Evolutionary conservation across 23 tunicate species (phyloP).

Genomic region (Trididemnum clinides): DNA sequence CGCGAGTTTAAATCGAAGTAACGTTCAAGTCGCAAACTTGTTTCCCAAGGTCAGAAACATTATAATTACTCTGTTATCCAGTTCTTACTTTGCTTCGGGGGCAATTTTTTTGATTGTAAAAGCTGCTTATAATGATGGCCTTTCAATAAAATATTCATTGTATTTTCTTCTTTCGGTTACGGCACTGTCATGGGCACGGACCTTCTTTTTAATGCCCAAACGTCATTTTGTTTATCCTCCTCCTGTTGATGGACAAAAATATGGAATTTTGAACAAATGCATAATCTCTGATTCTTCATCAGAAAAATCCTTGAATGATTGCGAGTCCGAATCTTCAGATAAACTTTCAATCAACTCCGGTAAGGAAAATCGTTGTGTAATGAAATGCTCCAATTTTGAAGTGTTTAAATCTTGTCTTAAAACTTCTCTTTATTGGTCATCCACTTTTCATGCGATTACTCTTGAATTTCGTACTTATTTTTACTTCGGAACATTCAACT

Average conservation of each 20-base stretch:
- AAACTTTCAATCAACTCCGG: not conserved
- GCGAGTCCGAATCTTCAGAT: not conserved
- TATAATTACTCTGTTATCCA: slow-evolving; percentile 29
- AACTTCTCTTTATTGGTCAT: not conserved
- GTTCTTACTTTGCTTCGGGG: slow-evolving; percentile 29
- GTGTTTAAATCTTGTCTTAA: not conserved
- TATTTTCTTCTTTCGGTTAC: slow-evolving; percentile 19
- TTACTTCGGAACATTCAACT: slow-evolving; percentile 8
- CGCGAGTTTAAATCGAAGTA: slow-evolving; percentile 27
- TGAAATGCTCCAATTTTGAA: too few relatives aligned
- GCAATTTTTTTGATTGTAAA: slow-evolving; percentile 39
- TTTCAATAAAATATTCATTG: slow-evolving; percentile 10
- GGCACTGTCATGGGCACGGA: slow-evolving; percentile 45
- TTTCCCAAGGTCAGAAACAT: slow-evolving; percentile 33
- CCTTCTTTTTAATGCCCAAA: slow-evolving; percentile 43
- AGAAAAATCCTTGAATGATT: too few relatives aligned
- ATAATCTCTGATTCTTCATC: not conserved
- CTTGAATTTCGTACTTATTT: not conserved
- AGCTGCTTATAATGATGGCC: slow-evolving; percentile 6
- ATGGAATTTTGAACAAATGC: not conserved
- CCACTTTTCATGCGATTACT: not conserved
- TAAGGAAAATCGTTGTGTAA: too few relatives aligned
- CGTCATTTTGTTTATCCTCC: not conserved
- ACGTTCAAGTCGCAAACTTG: slow-evolving; percentile 58
- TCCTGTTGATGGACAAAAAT: not conserved